Evolutionary conservation across 2,888 invertebrate species (phyloP).

Genomic region (Masnerella sp.): DNA sequence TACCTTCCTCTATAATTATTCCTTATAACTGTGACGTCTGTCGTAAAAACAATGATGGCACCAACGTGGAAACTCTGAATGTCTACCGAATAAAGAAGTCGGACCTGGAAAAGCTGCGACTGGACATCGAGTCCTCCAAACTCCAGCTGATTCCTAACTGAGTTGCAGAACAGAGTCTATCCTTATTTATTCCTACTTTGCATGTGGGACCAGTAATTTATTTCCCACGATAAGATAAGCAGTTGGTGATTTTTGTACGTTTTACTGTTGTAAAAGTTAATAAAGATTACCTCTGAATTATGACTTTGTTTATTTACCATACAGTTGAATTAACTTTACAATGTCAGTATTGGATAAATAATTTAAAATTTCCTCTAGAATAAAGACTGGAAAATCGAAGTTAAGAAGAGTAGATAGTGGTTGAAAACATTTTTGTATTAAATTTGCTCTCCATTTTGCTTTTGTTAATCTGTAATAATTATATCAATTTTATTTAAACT

Average conservation of each 20-base stretch:
- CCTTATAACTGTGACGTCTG: constrained; percentile 37
- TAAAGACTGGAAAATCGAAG: constrained; percentile 17
- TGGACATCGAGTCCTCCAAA: constrained; percentile 35
- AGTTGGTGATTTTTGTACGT: no score
- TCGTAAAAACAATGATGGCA: constrained; percentile 21
- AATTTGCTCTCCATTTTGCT: constrained; percentile 25
- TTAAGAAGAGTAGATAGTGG: constrained; percentile 22
- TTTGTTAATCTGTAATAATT: no score
- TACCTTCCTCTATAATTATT: constrained; percentile 35
- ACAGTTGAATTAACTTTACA: constrained; percentile 31
- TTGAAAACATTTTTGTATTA: constrained; percentile 26
- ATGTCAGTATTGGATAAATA: constrained; percentile 45
- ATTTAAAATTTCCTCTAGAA: constrained; percentile 44
- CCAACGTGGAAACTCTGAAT: constrained; percentile 33
- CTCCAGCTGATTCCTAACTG: constrained; percentile 36
- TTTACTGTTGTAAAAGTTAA: no score
- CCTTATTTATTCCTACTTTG: constrained; percentile 31
- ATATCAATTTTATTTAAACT: no score
- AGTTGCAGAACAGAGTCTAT: constrained; percentile 10
- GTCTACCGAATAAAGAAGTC: constrained; percentile 46
- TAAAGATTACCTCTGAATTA: neutral
- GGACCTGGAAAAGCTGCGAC: constrained; percentile 28
- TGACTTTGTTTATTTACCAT: neutral
- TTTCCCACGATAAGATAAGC: constrained; percentile 6
- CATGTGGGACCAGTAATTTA: constrained; percentile 12